Base-by-base conservation (phyloP, 2,888 invertebrate genomes). In the Acleris cristana region DNA sequence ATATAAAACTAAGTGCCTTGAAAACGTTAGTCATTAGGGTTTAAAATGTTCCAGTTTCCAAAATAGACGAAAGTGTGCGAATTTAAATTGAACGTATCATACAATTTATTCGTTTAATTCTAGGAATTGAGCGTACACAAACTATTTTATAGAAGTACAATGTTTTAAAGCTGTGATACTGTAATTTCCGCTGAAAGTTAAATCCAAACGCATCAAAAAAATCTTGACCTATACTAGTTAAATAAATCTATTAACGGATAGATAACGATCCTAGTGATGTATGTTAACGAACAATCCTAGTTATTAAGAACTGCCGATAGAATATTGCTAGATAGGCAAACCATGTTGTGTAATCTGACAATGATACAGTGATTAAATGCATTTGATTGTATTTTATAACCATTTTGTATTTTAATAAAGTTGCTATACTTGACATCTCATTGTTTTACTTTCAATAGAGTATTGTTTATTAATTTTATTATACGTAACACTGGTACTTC, bases 351-450 rank as follows among this genome's bases (percentile, higher is more conserved):
- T 79, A 76, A 76, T 83, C 80, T 84, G 82, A 85, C 84, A 79
- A 79, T 85, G 86, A 82, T 85, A 86, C 90, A 90, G 91, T 91
- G 91, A 90, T 90, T 84, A 81, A 85, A 86, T 86, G 90, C 92
- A 92, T 92, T 92, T 92, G 88, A 92, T 92, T 92, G 92, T 92
- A 92, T 92, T 92, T 91, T 91, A 90, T 89, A 92, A 87, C 87
- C 86, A 90, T 91, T 90, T 92, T 92, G 89, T 91, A 90, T 90
- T 91, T 91, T 90, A 91, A 92, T 92, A 92, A 92, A 92, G 90
- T 92, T 92, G 88, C 91, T 92, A 92, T 92, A 90, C 90, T 90
- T 89, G 84, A 87, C 86, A 80, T 72, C 70, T 74, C 76, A 70
- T 85, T 82, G 88, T 90, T 90, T 89, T 79, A 79, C 79, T 67